Conservation (phyloP, 2,888 invertebrate species). For the Xestia sexstrigata region DNA sequence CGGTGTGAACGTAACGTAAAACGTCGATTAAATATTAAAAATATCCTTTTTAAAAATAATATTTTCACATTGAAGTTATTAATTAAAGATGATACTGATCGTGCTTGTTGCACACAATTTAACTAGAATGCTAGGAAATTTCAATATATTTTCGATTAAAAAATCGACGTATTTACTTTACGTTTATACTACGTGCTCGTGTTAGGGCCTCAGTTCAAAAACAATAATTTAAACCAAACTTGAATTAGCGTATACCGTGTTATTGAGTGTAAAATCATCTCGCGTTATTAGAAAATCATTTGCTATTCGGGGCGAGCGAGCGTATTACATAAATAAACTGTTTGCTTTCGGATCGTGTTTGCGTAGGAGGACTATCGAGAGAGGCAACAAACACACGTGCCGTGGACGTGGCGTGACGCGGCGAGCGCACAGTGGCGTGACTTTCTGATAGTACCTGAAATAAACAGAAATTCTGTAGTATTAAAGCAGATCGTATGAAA, state of each 20-base stretch:
- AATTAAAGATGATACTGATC: no score
- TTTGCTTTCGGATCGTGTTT: conserved; percentile 60
- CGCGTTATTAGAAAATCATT: conserved; percentile 55
- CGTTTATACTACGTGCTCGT: not conserved
- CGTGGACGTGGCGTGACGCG: conserved; percentile 36
- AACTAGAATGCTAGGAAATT: no score
- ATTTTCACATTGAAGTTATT: no score
- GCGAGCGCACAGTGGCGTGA: conserved; percentile 7
- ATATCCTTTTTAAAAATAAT: no score
- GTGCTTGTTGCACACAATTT: no score
- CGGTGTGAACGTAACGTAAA: not conserved
- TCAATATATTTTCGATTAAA: not conserved
- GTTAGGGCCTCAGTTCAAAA: not conserved
- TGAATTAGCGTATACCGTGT: conserved; percentile 15
- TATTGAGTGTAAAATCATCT: conserved; percentile 48
- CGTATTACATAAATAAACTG: conserved; percentile 60
- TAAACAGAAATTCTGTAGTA: not conserved
- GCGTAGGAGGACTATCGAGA: conserved; percentile 54
- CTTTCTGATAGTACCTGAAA: conserved; percentile 7
- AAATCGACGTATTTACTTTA: not conserved
- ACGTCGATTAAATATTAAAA: no score
- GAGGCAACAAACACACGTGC: conserved; percentile 42
- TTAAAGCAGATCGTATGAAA: not conserved
- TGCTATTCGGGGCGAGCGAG: conserved; percentile 40
- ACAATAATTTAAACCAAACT: conserved; percentile 30